Conservation (phyloP, 2,888 invertebrate species). For the Noctua fimbriata region DNA sequence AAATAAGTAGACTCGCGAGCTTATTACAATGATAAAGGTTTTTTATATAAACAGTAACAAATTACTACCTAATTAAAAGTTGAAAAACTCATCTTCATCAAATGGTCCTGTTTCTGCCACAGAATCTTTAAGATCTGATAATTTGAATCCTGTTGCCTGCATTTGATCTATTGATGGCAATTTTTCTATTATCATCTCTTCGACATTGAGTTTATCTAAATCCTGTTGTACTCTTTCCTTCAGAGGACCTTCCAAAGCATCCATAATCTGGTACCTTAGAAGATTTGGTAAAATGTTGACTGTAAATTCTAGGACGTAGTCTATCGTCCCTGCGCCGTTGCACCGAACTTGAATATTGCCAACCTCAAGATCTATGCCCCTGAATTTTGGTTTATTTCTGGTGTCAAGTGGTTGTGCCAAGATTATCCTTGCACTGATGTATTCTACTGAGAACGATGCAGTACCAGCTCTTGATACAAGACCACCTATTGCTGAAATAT, state of each 20-base stretch:
- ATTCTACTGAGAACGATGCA: conserved; percentile 94
- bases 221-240: conserved; percentile 93
- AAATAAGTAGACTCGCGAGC: conserved; percentile 60
- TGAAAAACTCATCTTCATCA: conserved; percentile 88
- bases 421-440: conserved; percentile 92
- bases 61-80: conserved; percentile 79
- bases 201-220: conserved; percentile 93
- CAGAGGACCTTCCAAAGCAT: conserved; percentile 94
- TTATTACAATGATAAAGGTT: conserved; percentile 9
- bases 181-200: conserved; percentile 93
- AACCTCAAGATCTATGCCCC: conserved; percentile 94
- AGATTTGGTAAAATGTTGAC: conserved; percentile 96
- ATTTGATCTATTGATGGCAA: conserved; percentile 92
- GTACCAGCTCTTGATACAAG: conserved; percentile 93
- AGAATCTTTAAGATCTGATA: conserved; percentile 79
- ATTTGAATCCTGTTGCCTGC: conserved; percentile 85
- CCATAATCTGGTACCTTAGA: conserved; percentile 96
- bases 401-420: conserved; percentile 95
- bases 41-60: conserved; percentile 10
- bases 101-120: conserved; percentile 71
- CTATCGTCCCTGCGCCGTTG: conserved; percentile 96
- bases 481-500: conserved; percentile 92
- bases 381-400: conserved; percentile 92
- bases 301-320: conserved; percentile 95
- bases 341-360: conserved; percentile 96